Conservation (phyloP, 2,797 vertebrate species). For the Lacerta agilis region DNA sequence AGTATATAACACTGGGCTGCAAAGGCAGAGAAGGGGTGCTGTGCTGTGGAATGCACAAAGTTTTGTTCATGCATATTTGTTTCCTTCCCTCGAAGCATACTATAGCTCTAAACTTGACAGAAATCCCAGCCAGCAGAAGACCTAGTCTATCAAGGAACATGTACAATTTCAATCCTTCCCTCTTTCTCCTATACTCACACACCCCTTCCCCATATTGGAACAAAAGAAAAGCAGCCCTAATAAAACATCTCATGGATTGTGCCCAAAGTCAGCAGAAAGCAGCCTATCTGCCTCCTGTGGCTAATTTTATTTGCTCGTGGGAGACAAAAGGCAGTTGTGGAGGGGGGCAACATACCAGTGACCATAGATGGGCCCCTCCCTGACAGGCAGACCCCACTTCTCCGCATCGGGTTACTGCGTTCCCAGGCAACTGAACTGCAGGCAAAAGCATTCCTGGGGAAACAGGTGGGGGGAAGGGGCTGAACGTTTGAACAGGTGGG, state of each 20-base stretch:
- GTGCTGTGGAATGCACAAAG: neutral
- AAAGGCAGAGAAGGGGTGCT: neutral
- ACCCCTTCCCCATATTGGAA: neutral
- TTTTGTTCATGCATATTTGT: neutral
- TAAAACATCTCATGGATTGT: neutral
- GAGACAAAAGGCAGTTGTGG: neutral
- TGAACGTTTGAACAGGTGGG: slow-evolving; percentile 40
- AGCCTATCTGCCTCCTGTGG: neutral
- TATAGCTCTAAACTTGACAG: neutral
- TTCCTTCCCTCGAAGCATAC: neutral
- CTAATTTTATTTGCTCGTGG: neutral
- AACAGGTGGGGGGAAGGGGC: slow-evolving; percentile 35
- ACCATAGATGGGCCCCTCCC: neutral
- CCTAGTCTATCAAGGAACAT: neutral
- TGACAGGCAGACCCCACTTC: slow-evolving; percentile 61
- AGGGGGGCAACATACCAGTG: neutral
- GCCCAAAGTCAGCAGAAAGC: neutral
- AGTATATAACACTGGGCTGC: too few relatives aligned
- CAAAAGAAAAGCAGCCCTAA: neutral
- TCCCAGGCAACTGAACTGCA: slow-evolving; percentile 68
- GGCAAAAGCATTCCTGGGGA: slow-evolving; percentile 53
- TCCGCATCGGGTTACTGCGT: slow-evolving; percentile 70
- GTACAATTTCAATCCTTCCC: neutral
- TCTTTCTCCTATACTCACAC: neutral
- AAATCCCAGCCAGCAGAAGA: neutral